Base-by-base conservation (phyloP, 2,797 vertebrate species). In the Rhinoraja longicauda region DNA sequence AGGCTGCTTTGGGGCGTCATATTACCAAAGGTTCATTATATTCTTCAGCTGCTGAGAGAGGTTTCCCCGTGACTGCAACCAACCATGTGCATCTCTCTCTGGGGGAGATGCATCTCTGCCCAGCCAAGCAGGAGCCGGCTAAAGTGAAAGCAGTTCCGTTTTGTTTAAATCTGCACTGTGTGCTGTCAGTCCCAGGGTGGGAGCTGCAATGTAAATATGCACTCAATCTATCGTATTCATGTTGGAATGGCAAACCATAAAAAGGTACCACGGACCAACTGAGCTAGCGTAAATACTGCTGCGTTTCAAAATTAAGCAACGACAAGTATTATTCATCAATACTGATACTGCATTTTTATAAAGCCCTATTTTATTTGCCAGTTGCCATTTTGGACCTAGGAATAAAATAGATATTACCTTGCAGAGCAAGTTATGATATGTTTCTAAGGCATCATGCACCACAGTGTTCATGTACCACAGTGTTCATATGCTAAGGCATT, bases 121-220 rank as follows among this genome's bases (percentile, higher is more conserved):
- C n/a, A 36, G 84, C 59, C 84, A 88, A 32, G 17, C 17, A 15
- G 84, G 84, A 88, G 84, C 84, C 84, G 64, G n/a, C 59, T n/a
- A 59, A 86, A 59, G 29, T 62, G n/a, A 86, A 12, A 29, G 84
- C 29, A n/a, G 84, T 88, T 88, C n/a, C 59, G 59, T 64, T 62
- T 88, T 62, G n/a, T 7, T 67, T 62, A 67, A 36, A 88, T 64
- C 84, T 64, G 84, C 62, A 64, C 84, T 88, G 29, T 8, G 32
- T n/a, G 59, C 84, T 32, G 84, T n/a, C 29, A 13, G 59, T 64
- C 59, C 13, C 84, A 67, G 84, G 59, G 64, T 19, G n/a, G 84
- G 8, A 8, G 84, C 21, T 88, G 17, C n/a, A 67, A 32, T 88
- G 59, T 88, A 64, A 88, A 88, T 88, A 4, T 17, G 62, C 15